A percentile compares a stretch with the other conserved stretches of the same genome.
These are phyloP conservation scores for Cyrtodaria siliqua DNA, from an alignment of 2,888 invertebrate genomes.

Conservation along the genomic window DNA sequence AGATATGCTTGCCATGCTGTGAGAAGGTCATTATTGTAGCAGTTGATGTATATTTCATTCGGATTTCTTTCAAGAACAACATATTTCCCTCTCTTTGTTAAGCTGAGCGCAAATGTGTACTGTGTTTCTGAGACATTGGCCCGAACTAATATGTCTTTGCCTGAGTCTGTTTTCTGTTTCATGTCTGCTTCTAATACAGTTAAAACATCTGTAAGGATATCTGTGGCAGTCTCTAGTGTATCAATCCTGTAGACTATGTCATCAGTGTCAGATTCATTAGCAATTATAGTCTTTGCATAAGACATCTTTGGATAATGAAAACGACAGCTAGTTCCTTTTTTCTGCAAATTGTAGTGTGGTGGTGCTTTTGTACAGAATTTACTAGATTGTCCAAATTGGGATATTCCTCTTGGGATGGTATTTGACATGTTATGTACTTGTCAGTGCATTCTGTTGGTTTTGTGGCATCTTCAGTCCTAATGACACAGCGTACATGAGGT, in stretches of 20 bases:
- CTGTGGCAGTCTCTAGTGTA: background rate
- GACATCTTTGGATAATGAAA: too few species aligned
- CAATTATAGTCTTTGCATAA: too few species aligned
- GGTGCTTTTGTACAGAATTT: too few species aligned
- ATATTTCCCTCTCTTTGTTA: conserved; percentile 17
- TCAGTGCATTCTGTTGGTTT: conserved; percentile 21
- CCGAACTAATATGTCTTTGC: background rate
- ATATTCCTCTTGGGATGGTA: conserved; percentile 21
- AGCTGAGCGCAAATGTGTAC: conserved; percentile 15
- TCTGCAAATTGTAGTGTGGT: too few species aligned
- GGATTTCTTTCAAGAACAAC: conserved; percentile 24
- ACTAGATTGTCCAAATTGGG: conserved; percentile 11
- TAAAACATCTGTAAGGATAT: background rate
- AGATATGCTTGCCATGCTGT: conserved; percentile 54
- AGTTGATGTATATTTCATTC: conserved; percentile 23
- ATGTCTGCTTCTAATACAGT: background rate
- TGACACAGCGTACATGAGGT: conserved; percentile 45
- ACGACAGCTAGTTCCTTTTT: too few species aligned
- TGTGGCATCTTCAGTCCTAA: conserved; percentile 51
- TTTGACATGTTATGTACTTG: conserved; percentile 20
- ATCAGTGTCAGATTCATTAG: too few species aligned
- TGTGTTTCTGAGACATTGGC: background rate
- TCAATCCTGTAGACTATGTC: too few species aligned
- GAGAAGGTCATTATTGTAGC: too few species aligned
- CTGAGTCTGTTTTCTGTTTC: conserved; percentile 4